These are phyloP conservation scores for Pandemis corylana DNA, from an alignment of 2,888 invertebrate genomes.

Conservation along the genomic window DNA sequence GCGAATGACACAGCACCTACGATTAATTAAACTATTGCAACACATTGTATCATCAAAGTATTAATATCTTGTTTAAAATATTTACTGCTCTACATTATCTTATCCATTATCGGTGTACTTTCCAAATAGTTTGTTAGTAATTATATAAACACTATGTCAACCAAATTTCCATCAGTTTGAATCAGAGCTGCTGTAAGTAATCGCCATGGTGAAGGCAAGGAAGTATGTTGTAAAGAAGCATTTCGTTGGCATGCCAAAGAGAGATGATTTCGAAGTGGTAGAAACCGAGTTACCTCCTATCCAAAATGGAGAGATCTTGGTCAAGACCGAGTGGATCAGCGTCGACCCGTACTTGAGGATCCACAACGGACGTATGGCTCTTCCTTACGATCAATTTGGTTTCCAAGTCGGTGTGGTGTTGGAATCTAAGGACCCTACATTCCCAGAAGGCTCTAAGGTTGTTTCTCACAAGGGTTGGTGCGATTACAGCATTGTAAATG, in stretches of 20 bases:
- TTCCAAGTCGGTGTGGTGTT: conserved; percentile 73
- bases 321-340: conserved; percentile 61
- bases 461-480: conserved; percentile 88
- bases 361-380: conserved; percentile 60
- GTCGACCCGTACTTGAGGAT: conserved; percentile 64
- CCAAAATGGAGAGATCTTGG: conserved; percentile 80
- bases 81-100: too few relatives aligned
- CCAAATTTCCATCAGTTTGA: too few relatives aligned
- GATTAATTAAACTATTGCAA: too few relatives aligned
- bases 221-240: conserved; percentile 20
- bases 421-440: conserved; percentile 86
- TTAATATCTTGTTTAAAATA: too few relatives aligned
- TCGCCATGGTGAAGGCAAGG: conserved; percentile 44
- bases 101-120: too few relatives aligned
- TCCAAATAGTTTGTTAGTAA: too few relatives aligned
- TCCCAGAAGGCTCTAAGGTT: conserved; percentile 85
- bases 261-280: conserved; percentile 83
- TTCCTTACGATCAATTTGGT: conserved; percentile 62
- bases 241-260: conserved; percentile 81
- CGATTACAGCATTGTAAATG: conserved; percentile 70
- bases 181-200: too few relatives aligned
- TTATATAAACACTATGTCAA: too few relatives aligned
- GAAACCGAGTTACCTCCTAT: conserved; percentile 86
- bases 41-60: too few relatives aligned
- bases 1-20: too few relatives aligned